Percentiles rank a stretch among this genome's conserved stretches.
Conservation (phyloP, 1,140 invertebrate genomes). For the Ditylenchus dipsaci region DNA sequence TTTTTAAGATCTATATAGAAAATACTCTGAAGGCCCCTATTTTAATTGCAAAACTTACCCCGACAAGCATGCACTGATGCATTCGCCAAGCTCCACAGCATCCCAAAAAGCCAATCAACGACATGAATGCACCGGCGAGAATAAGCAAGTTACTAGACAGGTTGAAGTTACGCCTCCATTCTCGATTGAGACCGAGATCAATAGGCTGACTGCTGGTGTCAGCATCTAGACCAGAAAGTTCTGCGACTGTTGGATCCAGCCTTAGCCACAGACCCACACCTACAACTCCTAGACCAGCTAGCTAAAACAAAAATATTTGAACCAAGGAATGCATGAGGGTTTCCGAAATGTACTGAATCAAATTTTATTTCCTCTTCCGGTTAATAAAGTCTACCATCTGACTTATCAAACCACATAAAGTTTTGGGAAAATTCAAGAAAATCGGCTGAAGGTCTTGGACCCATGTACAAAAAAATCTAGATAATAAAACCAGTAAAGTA, state of each 20-base stretch:
- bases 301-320: constrained; percentile 5
- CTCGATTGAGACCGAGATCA: neutral
- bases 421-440: too few species aligned
- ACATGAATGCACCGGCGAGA: constrained; percentile 17
- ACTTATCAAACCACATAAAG: too few species aligned
- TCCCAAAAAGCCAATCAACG: constrained; percentile 25
- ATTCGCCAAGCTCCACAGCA: constrained; percentile 29
- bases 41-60: constrained; percentile 17
- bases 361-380: too few species aligned
- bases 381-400: too few species aligned
- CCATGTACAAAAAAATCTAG: too few species aligned
- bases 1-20: too few species aligned
- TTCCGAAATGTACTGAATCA: too few species aligned
- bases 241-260: constrained; percentile 24
- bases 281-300: constrained; percentile 17
- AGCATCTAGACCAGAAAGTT: constrained; percentile 1
- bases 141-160: constrained; percentile 16
- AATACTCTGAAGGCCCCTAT: too few species aligned
- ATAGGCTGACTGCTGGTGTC: neutral
- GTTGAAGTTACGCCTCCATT: constrained; percentile 15
- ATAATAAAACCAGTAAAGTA: too few species aligned
- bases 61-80: constrained; percentile 28
- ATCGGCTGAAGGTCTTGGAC: too few species aligned
- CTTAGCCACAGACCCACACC: constrained; percentile 26
- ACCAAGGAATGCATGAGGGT: neutral